Percentiles rank a stretch among this genome's conserved stretches.
These are phyloP conservation scores for Ceratosolen solmsi DNA, from an alignment of 1,140 invertebrate species.

Conservation along the genomic window DNA sequence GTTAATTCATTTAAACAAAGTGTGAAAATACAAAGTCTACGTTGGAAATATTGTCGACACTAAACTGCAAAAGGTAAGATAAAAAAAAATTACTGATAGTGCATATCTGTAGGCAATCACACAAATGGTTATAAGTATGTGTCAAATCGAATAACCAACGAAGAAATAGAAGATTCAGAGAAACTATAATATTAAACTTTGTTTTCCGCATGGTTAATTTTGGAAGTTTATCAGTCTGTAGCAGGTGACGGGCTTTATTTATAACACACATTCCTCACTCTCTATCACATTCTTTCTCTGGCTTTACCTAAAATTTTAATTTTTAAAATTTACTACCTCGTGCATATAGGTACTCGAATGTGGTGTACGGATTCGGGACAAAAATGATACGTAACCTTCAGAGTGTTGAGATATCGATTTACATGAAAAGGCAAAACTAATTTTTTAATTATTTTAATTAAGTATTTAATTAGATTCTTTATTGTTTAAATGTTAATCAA, in stretches of 20 bases:
- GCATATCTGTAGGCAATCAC: not conserved
- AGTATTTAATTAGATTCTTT: no score
- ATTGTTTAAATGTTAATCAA: no score
- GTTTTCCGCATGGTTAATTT: constrained; percentile 64
- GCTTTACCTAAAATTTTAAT: not conserved
- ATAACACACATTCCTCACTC: constrained; percentile 54
- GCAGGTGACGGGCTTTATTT: constrained; percentile 64
- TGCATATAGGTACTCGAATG: not conserved
- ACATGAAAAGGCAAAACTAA: no score
- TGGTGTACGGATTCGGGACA: not conserved
- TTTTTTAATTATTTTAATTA: no score
- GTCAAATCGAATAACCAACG: not conserved
- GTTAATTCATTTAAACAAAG: not conserved
- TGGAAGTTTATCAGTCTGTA: constrained; percentile 63
- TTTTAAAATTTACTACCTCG: not conserved
- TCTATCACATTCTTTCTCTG: not conserved
- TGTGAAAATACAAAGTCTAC: not conserved
- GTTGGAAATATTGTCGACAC: not conserved
- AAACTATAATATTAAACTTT: constrained; percentile 62
- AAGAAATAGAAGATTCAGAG: constrained; percentile 35
- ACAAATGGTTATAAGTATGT: not conserved
- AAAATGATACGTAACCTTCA: not conserved
- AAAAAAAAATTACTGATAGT: not conserved
- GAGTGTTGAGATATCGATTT: not conserved
- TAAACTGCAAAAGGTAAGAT: not conserved